phyloP scores from a whole-genome alignment of 2,113 vertebrate genomes.

The Regulus satrapa region DNA sequence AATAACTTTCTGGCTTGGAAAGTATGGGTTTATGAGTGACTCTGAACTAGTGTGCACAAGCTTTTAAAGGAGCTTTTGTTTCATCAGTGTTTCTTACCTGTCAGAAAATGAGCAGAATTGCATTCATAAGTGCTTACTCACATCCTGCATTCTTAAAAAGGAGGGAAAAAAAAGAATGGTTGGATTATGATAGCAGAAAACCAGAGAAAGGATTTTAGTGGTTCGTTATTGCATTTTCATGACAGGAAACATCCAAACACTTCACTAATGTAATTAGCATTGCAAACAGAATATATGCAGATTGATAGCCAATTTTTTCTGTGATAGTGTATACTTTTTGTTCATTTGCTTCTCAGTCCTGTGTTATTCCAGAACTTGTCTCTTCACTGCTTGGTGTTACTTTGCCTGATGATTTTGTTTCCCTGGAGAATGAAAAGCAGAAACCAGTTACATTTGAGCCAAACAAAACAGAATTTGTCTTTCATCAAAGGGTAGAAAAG shows the following conservation, averaged over 20 bases:
- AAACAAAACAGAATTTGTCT: background rate
- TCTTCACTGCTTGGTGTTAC: background rate
- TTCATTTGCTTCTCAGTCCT: background rate
- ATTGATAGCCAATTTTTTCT: background rate
- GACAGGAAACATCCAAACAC: background rate
- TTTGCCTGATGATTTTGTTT: background rate
- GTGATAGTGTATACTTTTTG: background rate
- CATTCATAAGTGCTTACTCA: conserved; percentile 46
- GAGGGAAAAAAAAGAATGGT: background rate
- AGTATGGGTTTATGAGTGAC: background rate
- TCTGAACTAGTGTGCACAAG: background rate
- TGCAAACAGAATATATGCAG: background rate
- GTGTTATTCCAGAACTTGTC: background rate
- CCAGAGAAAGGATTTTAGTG: background rate
- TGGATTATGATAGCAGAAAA: background rate
- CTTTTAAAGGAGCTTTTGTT: conserved; percentile 8
- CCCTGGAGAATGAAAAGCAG: background rate
- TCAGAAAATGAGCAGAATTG: background rate
- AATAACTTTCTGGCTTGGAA: background rate
- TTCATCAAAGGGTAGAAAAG: background rate
- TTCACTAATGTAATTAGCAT: background rate
- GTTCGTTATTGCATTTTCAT: background rate
- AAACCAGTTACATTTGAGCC: background rate
- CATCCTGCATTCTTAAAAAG: conserved; percentile 1
- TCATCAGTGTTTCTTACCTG: background rate